Evolutionary conservation across 2,797 vertebrate genomes (phyloP).

Genomic region (Denticeps clupeoides): DNA sequence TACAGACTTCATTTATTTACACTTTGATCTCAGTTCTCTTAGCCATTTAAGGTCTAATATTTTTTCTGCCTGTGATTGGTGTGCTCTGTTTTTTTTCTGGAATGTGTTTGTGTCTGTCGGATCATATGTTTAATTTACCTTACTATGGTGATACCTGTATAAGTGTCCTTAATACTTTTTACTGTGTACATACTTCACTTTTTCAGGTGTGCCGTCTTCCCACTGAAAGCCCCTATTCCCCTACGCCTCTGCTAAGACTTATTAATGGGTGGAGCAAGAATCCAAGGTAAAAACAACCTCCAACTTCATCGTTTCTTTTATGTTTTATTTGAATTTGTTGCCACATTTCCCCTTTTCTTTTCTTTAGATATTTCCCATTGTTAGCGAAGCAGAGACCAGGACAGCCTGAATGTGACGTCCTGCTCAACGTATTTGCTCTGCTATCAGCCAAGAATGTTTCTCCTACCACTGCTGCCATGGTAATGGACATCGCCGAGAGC

Average conservation of each 20-base stretch:
- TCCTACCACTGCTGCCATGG: constrained; percentile 56
- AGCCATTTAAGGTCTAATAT: too few relatives aligned
- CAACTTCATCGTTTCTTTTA: neutral
- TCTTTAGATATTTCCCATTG: constrained; percentile 75
- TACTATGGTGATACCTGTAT: too few relatives aligned
- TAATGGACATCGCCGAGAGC: constrained; percentile 78
- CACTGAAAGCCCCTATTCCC: constrained; percentile 82
- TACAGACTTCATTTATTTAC: too few relatives aligned
- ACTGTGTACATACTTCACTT: neutral
- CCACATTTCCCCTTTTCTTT: too few relatives aligned
- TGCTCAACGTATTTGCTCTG: constrained; percentile 78
- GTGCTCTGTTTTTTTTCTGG: neutral
- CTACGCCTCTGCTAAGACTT: constrained; percentile 81
- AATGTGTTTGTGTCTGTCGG: too few relatives aligned
- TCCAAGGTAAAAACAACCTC: constrained; percentile 49
- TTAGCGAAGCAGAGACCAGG: constrained; percentile 75
- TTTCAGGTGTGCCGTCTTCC: constrained; percentile 76
- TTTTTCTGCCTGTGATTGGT: neutral
- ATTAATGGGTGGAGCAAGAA: constrained; percentile 86
- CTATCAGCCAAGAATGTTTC: constrained; percentile 78
- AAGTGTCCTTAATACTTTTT: neutral
- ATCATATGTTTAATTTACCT: too few relatives aligned
- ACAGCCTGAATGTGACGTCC: constrained; percentile 67
- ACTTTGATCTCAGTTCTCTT: too few relatives aligned
- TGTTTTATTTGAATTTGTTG: neutral